Base-by-base conservation (phyloP, 2,888 invertebrate genomes). In the Lissocephala sabroskyi region DNA sequence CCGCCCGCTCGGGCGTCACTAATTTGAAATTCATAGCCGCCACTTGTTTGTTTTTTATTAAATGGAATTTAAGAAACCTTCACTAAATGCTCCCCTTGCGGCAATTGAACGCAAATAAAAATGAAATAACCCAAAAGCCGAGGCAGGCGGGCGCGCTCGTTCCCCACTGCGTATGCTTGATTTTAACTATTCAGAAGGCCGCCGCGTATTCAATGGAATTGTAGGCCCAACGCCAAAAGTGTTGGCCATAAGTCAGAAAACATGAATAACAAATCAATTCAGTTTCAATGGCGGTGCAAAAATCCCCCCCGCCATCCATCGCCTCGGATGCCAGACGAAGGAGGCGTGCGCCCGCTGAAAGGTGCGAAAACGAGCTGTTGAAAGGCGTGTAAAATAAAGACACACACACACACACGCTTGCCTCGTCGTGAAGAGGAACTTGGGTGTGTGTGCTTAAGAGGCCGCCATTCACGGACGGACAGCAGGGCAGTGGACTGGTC, bases 231-330 rank as follows among this genome's bases (percentile, higher is more conserved):
- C 59, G 63, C 65, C 76, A 64, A 67, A 74, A 71, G 71, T 74
- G 77, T 70, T 77, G 74, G 65, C 79, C 67, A 77, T 77, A 77
- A 79, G 79, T 77, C 79, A 77, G 77, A 67, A 73, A 70, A 76
- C 77, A 77, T 77, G 77, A 79, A 79, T 77, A 77, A 79, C 79
- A 79, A 77, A 77, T 79, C 77, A 79, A 77, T 77, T 79, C 35
- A 35, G 35, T 35, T 35, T 35, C 16, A 35, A 10, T 9, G 41
- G 10, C 41, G 1, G 6, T 0, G 35, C 39, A 14, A 26, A 14
- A 23, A 23, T 23, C 23, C 3, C 23, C 3, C 23, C 7, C 23
- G 3, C 23, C n/a, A n/a, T n/a, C n/a, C n/a, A n/a, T n/a, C n/a
- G n/a, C 11, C 10, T 13, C 30, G 2, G 10, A 9, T 13, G 7